These are phyloP conservation scores for Sapajus apella DNA, from an alignment of 2,113 vertebrate species.

Conservation along the genomic window DNA sequence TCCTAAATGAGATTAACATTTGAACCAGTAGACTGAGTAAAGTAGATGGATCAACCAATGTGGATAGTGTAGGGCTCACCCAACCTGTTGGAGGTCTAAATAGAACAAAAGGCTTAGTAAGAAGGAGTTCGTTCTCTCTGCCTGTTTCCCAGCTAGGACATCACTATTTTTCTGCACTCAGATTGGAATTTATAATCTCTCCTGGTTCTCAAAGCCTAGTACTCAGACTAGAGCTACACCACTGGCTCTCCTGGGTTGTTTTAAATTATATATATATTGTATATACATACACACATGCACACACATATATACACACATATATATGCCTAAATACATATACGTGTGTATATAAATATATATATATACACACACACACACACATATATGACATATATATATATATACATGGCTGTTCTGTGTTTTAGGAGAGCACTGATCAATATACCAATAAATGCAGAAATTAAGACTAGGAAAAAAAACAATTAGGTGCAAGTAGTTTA, in stretches of 20 bases:
- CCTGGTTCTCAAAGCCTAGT: background rate
- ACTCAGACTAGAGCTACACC: background rate
- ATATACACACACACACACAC: no score
- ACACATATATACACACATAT: no score
- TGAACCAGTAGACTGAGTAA: background rate
- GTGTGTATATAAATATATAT: no score
- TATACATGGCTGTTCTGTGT: background rate
- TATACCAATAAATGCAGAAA: background rate
- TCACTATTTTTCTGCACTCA: background rate
- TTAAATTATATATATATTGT: no score
- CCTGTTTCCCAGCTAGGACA: background rate
- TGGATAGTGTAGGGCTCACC: background rate
- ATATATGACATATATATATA: no score
- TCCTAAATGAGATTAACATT: background rate
- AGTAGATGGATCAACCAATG: background rate
- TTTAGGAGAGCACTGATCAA: background rate
- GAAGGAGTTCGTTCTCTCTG: background rate
- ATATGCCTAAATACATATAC: no score
- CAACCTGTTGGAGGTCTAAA: background rate
- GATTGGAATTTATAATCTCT: background rate
- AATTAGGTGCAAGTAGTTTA: background rate
- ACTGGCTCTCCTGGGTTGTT: background rate
- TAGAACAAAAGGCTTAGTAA: background rate
- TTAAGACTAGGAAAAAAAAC: background rate
- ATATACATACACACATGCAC: no score